phyloP scores from a whole-genome alignment of 2,113 vertebrate species.

The Neogale vison region DNA sequence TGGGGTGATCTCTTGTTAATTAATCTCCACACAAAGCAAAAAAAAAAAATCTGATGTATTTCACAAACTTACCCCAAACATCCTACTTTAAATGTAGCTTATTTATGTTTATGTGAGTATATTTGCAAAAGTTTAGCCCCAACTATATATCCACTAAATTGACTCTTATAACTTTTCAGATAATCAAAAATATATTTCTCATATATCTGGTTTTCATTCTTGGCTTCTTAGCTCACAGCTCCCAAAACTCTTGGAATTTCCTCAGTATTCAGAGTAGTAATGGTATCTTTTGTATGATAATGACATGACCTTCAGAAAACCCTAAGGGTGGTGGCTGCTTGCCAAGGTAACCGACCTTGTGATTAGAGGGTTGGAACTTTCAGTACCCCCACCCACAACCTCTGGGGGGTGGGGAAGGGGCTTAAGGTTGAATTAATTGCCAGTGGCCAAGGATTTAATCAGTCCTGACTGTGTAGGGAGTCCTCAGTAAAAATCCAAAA shows the following conservation, averaged over 20 bases:
- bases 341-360: not conserved
- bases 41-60: not conserved
- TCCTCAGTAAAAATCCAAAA: not conserved
- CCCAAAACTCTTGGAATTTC: not conserved
- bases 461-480: not conserved
- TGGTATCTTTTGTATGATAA: not conserved
- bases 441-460: not conserved
- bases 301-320: not conserved
- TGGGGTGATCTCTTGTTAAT: slow-evolving; percentile 26
- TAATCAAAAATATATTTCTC: not conserved
- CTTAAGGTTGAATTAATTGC: not conserved
- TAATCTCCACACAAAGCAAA: slow-evolving; percentile 19
- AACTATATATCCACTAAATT: slow-evolving; percentile 33
- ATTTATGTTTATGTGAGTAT: slow-evolving; percentile 11
- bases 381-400: not conserved
- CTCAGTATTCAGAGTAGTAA: not conserved
- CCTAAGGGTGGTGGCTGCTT: not conserved
- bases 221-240: not conserved
- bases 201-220: not conserved
- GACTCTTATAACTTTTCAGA: not conserved
- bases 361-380: not conserved
- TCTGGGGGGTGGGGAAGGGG: not conserved
- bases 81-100: slow-evolving; percentile 32
- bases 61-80: not conserved
- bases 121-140: not conserved